Percentiles rank a stretch among this genome's conserved stretches.
phyloP scores from a whole-genome alignment of 1,140 invertebrate species.

The Drosophila erecta region DNA sequence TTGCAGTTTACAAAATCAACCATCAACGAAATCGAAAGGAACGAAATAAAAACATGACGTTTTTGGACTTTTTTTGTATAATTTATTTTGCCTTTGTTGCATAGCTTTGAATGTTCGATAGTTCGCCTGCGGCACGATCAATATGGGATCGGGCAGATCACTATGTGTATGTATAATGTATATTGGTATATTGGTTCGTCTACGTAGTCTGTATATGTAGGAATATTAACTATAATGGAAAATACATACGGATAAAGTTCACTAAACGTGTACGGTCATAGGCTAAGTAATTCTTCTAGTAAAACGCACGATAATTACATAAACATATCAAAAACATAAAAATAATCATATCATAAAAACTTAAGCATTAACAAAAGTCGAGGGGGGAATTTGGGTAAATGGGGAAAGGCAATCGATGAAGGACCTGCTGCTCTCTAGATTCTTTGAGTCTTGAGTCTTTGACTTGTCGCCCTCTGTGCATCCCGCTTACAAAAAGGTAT shows the following conservation, averaged over 20 bases:
- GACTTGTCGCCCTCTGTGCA: constrained; percentile 9
- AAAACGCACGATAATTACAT: constrained; percentile 25
- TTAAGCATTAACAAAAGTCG: constrained; percentile 45
- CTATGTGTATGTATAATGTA: constrained; percentile 16
- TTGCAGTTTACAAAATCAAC: neutral
- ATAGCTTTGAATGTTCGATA: constrained; percentile 44
- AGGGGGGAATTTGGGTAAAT: neutral
- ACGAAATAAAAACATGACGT: constrained; percentile 21
- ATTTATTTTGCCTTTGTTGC: constrained; percentile 53
- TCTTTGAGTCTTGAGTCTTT: constrained; percentile 28
- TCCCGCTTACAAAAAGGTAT: no score
- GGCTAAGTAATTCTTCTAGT: constrained; percentile 44
- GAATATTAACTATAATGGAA: constrained; percentile 55
- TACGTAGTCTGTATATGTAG: constrained; percentile 22
- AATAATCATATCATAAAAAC: constrained; percentile 35
- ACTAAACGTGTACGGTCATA: constrained; percentile 19
- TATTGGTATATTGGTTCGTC: constrained; percentile 21
- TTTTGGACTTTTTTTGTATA: constrained; percentile 30
- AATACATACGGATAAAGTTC: constrained; percentile 47
- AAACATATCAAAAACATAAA: constrained; percentile 7
- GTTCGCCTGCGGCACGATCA: constrained; percentile 23
- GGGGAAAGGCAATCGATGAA: constrained; percentile 17
- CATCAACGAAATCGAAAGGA: constrained; percentile 13
- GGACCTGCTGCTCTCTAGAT: constrained; percentile 13
- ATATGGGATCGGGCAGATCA: constrained; percentile 28